Evolutionary conservation across 2,113 vertebrate species (phyloP), one percentile per base, ranked within the genome.

Genomic region (Labrus mixtus): DNA sequence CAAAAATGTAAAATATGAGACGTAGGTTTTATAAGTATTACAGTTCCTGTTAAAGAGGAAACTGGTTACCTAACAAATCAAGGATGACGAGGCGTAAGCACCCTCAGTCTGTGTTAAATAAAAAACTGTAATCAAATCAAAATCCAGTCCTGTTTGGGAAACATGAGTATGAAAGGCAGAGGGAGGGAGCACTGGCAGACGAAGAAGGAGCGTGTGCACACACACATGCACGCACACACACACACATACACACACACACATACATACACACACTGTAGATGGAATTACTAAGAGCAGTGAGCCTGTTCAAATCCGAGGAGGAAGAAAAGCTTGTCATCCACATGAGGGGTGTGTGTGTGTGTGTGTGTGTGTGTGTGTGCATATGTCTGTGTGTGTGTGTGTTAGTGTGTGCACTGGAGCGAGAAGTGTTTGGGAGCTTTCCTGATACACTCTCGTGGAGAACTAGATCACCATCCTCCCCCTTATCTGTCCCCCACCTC

Each of bases 371-470:
- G 43, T 50, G 51, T 51, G 65, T 33, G 29, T 33, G 29, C 6
- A 6, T 33, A 0, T 33, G 29, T 33, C 4, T 33, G 29, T 33
- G 29, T 3, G 29, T 33, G 29, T 33, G 29, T 33, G 29, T 33
- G 29, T 33, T 1, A 6, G 29, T 33, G 29, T 33, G 4, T 33
- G 86, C 81, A 71, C 54, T 15, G 61, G 70, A 85, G 90, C 88
- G 68, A 78, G 84, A 79, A 84, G 73, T 69, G 48, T 57, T 33
- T 64, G 69, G 79, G 50, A 84, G 90, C 82, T 82, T 85, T 84
- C 72, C 86, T 85, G 93, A 94, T 92, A 91, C 85, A 81, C 88
- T 84, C 89, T 76, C 56, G 41, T 78, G 59, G 69, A 92, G 80
- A 89, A 90, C 80, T 77, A 83, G 76, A 92, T 88, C 82, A 48